phyloP scores from a whole-genome alignment of 2,888 invertebrate species.

The Acronicta psi region DNA sequence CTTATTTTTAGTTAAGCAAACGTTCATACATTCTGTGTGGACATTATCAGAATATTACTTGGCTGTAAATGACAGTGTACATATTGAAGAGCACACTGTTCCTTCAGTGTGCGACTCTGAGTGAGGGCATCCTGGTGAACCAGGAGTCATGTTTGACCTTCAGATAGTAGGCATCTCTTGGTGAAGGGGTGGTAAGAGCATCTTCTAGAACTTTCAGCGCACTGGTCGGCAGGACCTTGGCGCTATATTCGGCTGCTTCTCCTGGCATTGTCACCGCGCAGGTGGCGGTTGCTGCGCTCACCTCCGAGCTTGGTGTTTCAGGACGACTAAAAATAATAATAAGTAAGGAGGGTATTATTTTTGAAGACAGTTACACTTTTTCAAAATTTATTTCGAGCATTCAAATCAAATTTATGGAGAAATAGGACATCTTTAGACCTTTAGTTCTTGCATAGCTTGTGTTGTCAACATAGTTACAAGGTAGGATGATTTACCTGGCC shows the following conservation, averaged over 20 bases:
- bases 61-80: slow-evolving; percentile 47
- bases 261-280: slow-evolving; percentile 88
- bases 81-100: slow-evolving; percentile 20
- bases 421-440: too few species aligned
- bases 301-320: slow-evolving; percentile 83
- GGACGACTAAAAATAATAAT: slow-evolving; percentile 75
- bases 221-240: slow-evolving; percentile 89
- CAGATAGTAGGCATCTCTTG: slow-evolving; percentile 87
- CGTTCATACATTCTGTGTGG: slow-evolving; percentile 41
- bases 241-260: slow-evolving; percentile 90
- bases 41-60: slow-evolving; percentile 49
- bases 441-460: too few species aligned
- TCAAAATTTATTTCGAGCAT: too few species aligned
- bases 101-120: slow-evolving; percentile 76
- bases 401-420: too few species aligned
- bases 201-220: slow-evolving; percentile 90
- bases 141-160: slow-evolving; percentile 86
- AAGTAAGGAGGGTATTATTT: not conserved
- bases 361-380: too few species aligned
- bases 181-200: slow-evolving; percentile 88
- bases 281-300: slow-evolving; percentile 78
- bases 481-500: slow-evolving; percentile 68
- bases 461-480: too few species aligned
- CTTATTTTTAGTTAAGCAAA: slow-evolving; percentile 44
- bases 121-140: slow-evolving; percentile 87